phyloP scores from a whole-genome alignment of 1,140 invertebrate genomes.

The Cecropterus lyciades region DNA sequence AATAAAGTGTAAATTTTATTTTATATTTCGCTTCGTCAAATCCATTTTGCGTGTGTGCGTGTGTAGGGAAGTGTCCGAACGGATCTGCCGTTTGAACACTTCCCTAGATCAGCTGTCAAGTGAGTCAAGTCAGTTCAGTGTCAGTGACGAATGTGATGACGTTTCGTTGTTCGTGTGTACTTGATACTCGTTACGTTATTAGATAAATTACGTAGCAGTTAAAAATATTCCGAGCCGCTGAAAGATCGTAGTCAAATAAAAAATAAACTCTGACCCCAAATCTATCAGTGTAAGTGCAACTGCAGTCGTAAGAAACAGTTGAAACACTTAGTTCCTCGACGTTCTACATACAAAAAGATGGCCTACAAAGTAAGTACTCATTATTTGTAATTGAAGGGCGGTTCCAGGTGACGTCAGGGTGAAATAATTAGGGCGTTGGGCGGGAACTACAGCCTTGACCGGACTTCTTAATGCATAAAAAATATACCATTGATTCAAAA shows the following conservation, averaged over 20 bases:
- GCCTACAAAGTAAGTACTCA: constrained; percentile 47
- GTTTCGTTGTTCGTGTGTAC: not conserved
- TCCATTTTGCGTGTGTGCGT: too few species aligned
- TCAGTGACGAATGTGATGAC: too few species aligned
- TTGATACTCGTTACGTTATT: not conserved
- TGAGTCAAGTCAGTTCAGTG: too few species aligned
- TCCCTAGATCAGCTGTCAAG: too few species aligned
- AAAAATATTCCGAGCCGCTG: constrained; percentile 4
- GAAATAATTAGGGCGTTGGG: constrained; percentile 28
- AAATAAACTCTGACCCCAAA: not conserved
- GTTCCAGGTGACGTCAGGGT: constrained; percentile 49
- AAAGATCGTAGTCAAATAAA: not conserved
- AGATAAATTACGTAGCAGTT: constrained; percentile 1
- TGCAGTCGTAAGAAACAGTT: not conserved
- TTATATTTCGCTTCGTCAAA: too few species aligned
- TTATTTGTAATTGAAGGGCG: constrained; percentile 41
- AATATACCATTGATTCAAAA: not conserved
- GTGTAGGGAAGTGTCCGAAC: too few species aligned
- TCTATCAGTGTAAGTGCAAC: constrained; percentile 1
- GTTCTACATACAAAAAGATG: constrained; percentile 29
- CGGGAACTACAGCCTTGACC: constrained; percentile 38
- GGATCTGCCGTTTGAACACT: too few species aligned
- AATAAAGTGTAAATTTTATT: too few species aligned
- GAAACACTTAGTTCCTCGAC: not conserved
- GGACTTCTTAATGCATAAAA: not conserved